Percentiles rank a stretch among this genome's conserved stretches.
Evolutionary conservation across 2,797 vertebrate species (phyloP).

Genomic region (Glyptemys insculpta): DNA sequence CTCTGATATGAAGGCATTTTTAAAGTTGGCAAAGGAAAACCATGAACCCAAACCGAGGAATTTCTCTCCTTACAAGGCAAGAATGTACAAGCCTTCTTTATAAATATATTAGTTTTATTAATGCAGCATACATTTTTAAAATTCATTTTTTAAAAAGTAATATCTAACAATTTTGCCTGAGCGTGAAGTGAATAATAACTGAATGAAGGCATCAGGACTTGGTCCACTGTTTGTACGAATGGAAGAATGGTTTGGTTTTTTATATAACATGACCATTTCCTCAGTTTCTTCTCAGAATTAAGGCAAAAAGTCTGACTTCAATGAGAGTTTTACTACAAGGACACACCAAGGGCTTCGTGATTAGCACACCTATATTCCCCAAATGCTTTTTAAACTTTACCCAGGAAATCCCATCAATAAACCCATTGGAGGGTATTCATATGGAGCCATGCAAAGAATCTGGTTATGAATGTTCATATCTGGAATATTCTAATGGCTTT

Average conservation of each 20-base stretch:
- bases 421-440: neutral
- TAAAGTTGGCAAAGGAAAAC: neutral
- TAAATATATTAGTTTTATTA: neutral
- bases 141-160: neutral
- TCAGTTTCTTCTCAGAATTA: neutral
- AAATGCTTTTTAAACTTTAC: neutral
- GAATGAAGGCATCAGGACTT: neutral
- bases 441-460: neutral
- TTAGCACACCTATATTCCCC: no score
- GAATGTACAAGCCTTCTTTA: neutral
- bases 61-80: neutral
- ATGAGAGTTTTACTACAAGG: neutral
- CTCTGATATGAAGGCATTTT: neutral
- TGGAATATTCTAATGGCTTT: no score
- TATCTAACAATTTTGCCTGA: neutral
- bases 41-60: accelerated
- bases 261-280: neutral
- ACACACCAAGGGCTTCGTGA: neutral
- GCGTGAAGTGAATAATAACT: neutral
- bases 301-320: neutral
- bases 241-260: neutral
- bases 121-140: neutral
- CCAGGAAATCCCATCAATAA: neutral
- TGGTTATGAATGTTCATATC: neutral
- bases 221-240: accelerated